phyloP scores from a whole-genome alignment of 1,140 invertebrate species.

The Ips nitidus region DNA sequence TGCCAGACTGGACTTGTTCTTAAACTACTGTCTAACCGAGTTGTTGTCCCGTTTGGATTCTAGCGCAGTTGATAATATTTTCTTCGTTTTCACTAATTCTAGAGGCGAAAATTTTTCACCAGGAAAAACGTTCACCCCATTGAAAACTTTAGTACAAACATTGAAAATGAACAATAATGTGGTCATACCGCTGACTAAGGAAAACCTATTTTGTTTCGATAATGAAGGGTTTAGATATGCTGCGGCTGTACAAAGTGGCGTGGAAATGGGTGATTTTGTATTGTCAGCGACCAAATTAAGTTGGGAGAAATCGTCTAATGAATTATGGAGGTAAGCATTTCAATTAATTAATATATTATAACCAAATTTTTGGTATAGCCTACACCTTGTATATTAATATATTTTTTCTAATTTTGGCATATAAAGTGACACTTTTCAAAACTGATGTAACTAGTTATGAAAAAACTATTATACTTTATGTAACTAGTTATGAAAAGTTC shows the following conservation, averaged over 20 bases:
- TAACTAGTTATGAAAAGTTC: too few relatives aligned
- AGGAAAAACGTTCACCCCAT: constrained; percentile 37
- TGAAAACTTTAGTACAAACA: constrained; percentile 22
- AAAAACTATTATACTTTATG: too few relatives aligned
- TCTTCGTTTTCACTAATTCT: constrained; percentile 47
- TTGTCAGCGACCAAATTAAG: background rate
- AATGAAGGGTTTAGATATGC: constrained; percentile 47
- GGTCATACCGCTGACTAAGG: constrained; percentile 35
- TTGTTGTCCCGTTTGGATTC: constrained; percentile 46
- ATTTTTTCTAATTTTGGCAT: too few relatives aligned
- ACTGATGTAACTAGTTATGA: too few relatives aligned
- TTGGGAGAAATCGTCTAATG: background rate
- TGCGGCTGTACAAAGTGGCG: constrained; percentile 36
- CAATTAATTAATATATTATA: too few relatives aligned
- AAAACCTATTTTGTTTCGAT: constrained; percentile 47
- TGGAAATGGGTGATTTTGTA: constrained; percentile 29
- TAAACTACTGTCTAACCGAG: constrained; percentile 47
- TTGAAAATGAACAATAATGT: constrained; percentile 36
- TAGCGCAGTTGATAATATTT: constrained; percentile 42
- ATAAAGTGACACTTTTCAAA: too few relatives aligned
- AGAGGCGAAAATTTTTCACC: constrained; percentile 42
- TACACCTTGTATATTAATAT: too few relatives aligned
- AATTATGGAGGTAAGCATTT: background rate
- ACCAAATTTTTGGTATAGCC: too few relatives aligned
- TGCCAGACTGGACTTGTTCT: constrained; percentile 38